Base-by-base conservation (phyloP, 2,888 invertebrate species). In the Ptilodon capucinus region DNA sequence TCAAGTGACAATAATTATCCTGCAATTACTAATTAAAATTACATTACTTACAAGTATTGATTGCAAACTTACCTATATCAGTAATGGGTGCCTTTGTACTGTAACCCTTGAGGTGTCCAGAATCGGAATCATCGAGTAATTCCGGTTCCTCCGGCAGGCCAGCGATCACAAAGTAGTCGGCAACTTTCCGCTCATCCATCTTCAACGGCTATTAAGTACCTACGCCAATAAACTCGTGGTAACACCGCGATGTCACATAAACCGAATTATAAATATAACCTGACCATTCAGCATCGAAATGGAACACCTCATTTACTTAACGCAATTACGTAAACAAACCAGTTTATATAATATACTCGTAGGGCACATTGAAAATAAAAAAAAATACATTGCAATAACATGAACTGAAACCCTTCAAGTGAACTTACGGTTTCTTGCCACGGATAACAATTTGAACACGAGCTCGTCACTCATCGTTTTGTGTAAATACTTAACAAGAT, bases 131-230 rank as follows among this genome's bases (percentile, higher is more conserved):
- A 76, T 96, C 95, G 43, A 96, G 91, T 49, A 95, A 91, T 74
- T 95, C 94, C 21, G 95, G 95, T 74, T 95, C 93, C 55, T 96
- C 95, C 13, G 98, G 96, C 80, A 99, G 92, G 21, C 99, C 99
- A 76, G 99, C 98, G 54, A 99, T 97, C 63, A 99, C 98, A 92
- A 99, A 99, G 90, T 99, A 99, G 92, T 99, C 99, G 18, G 97
- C 98, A 57, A 99, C 97, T 84, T 95, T 93, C 76, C 95, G 93
- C 72, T 97, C 97, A 79, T 97, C 97, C 97, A 97, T 97, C 63
- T 62, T 87, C 64, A 63, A 64, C 46, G 60, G 54, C 59, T 63
- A 54, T 67, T 62, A 55, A 52, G 50, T 62, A 71, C 70, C 76
- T 77, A 68, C 39, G 54, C 60, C 64, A 66, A 60, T 66, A 60